Evolutionary conservation across 1,140 invertebrate genomes (phyloP).

Genomic region (Drosophila parabipectinata): DNA sequence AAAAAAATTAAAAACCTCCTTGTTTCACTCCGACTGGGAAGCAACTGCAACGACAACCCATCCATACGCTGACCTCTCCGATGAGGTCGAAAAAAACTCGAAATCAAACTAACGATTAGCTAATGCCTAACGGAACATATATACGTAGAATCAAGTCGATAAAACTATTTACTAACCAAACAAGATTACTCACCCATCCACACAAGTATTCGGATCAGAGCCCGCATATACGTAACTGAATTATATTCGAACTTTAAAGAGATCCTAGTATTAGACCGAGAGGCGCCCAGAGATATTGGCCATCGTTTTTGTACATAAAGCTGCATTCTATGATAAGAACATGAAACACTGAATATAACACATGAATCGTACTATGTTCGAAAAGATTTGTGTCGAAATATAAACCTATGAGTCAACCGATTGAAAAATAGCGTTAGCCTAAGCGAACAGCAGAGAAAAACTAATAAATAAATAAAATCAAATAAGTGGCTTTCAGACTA

Average conservation of each 20-base stretch:
- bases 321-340: constrained; percentile 52
- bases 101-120: constrained; percentile 52
- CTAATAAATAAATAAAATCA: constrained; percentile 70
- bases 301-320: constrained; percentile 65
- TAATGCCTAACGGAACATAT: constrained; percentile 61
- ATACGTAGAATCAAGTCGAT: constrained; percentile 66
- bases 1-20: constrained; percentile 60
- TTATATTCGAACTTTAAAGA: constrained; percentile 71
- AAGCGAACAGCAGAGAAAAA: constrained; percentile 63
- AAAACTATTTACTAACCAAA: constrained; percentile 55
- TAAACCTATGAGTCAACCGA: constrained; percentile 32
- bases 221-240: constrained; percentile 76
- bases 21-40: constrained; percentile 51
- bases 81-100: constrained; percentile 47
- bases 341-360: constrained; percentile 6
- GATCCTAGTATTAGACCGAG: constrained; percentile 48
- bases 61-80: constrained; percentile 56
- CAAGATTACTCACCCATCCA: constrained; percentile 51
- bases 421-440: constrained; percentile 53
- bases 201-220: constrained; percentile 30
- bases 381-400: constrained; percentile 25
- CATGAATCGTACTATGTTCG: constrained; percentile 11
- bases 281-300: constrained; percentile 37
- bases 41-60: constrained; percentile 68
- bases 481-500: constrained; percentile 19